Evolutionary conservation across 2,113 vertebrate genomes (phyloP).

Genomic region (Panthera tigris): DNA sequence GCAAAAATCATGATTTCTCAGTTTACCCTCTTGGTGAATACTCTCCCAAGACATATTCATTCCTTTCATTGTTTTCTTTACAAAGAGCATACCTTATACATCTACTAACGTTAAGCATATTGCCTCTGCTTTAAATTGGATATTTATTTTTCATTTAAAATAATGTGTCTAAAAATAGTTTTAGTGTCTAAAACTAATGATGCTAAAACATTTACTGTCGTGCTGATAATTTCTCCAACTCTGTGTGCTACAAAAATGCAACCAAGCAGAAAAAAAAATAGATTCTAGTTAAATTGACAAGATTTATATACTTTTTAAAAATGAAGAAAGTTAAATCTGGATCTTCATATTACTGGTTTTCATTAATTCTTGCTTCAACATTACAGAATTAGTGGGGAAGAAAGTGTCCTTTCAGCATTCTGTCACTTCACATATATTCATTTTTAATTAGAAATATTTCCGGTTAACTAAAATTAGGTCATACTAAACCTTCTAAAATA

Average conservation of each 20-base stretch:
- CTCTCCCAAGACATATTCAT: background rate
- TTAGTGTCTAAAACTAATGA: background rate
- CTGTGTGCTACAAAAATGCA: background rate
- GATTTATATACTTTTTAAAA: background rate
- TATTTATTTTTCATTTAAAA: constrained; percentile 1
- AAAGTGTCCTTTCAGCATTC: constrained; percentile 21
- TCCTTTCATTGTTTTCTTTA: background rate
- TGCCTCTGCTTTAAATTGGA: background rate
- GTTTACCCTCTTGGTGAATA: background rate
- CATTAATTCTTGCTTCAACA: background rate
- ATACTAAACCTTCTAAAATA: constrained; percentile 69
- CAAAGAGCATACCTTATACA: background rate
- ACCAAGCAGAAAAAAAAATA: background rate
- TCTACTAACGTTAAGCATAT: background rate
- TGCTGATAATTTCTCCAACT: background rate
- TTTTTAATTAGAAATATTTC: constrained; percentile 56
- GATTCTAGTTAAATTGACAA: background rate
- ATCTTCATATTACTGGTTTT: background rate
- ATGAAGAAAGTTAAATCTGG: background rate
- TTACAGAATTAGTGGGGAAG: constrained; percentile 30
- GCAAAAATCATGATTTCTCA: background rate
- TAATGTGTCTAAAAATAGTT: background rate
- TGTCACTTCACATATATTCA: constrained; percentile 45
- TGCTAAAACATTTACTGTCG: background rate
- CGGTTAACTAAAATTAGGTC: constrained; percentile 62